A percentile compares a stretch with the other conserved stretches of the same genome.
Evolutionary conservation across 2,797 vertebrate genomes (phyloP).

Genomic region (Spinibarbus caldwelli): DNA sequence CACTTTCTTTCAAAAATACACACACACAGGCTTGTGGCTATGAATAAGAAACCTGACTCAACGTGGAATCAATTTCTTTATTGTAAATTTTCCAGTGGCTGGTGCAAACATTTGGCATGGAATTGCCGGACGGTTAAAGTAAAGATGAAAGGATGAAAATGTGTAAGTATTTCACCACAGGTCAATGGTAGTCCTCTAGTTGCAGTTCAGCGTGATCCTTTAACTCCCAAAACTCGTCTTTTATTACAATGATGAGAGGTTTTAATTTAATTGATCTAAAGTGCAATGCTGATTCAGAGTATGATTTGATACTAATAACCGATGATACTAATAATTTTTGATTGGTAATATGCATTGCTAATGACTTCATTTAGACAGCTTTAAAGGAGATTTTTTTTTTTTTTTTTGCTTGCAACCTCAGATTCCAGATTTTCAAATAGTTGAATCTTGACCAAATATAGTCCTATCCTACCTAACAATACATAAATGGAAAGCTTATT

Average conservation of each 20-base stretch:
- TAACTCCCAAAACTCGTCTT: too few relatives aligned
- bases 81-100: slow-evolving; percentile 43
- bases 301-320: too few relatives aligned
- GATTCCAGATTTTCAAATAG: too few relatives aligned
- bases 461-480: too few relatives aligned
- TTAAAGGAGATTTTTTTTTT: too few relatives aligned
- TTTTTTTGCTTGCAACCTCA: too few relatives aligned
- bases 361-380: too few relatives aligned
- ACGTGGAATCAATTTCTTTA: slow-evolving; percentile 59
- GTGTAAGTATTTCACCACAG: background rate
- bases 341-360: too few relatives aligned
- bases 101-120: slow-evolving; percentile 12
- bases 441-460: too few relatives aligned
- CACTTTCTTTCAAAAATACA: background rate
- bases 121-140: background rate
- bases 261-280: slow-evolving; percentile 2
- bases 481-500: too few relatives aligned
- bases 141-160: background rate
- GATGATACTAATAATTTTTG: too few relatives aligned
- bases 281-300: background rate
- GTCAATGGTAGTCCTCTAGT: background rate
- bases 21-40: background rate
- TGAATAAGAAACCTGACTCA: slow-evolving; percentile 15
- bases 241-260: background rate
- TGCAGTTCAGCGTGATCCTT: background rate